Evolutionary conservation across 1,140 invertebrate species (phyloP), one percentile per base, ranked within the genome.

Genomic region (Bactericera cockerelli): DNA sequence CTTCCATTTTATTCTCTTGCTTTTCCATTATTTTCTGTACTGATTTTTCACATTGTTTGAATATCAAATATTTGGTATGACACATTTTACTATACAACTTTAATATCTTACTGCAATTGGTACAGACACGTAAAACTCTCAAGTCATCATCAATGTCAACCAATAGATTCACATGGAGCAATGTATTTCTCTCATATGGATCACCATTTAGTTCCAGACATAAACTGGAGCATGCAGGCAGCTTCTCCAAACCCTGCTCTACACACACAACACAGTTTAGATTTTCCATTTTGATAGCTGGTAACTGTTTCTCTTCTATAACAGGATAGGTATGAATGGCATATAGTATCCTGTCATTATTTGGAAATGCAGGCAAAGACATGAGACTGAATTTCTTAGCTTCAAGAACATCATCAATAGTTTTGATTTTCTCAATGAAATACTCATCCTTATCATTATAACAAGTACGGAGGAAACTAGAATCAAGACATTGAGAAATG

Each of bases 271-370:
- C 42, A 49, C 42, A 49, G 8, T 49, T 49, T 4, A 49, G 19
- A 16, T 49, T 49, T n/a, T 49, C 42, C 42, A 49, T 49, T 49
- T 49, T 49, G n/a, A 49, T 22, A 49, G 42, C 42, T 19, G 42
- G 42, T 49, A 49, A 22, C 42, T 49, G 42, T 49, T 49, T 49
- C 42, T 49, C 42, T 49, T 49, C 42, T 6, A 49, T 49, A 4
- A 49, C n/a, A n/a, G 42, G 42, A 49, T 19, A 49, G 42, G n/a
- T 49, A n/a, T 49, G 42, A n/a, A 49, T 49, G 6, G 42, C 42
- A 49, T 49, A 49, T n/a, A 49, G 22, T 4, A 49, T 16, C 4
- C 22, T 6, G 19, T 22, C 22, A 22, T 49, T 49, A 49, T 16
- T 49, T 49, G 42, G 42, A 22, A 49, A 49, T 49, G 42, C 8